These are phyloP conservation scores for Keiferia lycopersicella DNA, from an alignment of 2,888 invertebrate species.

Conservation along the genomic window DNA sequence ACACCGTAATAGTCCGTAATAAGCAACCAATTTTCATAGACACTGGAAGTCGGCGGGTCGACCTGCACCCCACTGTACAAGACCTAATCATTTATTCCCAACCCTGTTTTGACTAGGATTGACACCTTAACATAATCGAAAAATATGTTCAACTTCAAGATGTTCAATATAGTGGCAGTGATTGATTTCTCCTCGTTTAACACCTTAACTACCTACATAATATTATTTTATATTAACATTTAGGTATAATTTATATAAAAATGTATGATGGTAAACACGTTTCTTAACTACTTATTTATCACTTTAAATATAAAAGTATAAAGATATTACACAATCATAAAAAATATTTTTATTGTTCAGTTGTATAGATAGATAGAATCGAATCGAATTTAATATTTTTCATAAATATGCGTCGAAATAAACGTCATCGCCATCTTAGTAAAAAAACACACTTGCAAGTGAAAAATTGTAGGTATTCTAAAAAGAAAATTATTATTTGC, in stretches of 20 bases:
- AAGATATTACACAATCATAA: too few relatives aligned
- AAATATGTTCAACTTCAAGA: conserved; percentile 44
- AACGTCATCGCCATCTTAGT: neutral
- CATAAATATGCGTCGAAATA: neutral
- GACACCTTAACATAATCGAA: conserved; percentile 57
- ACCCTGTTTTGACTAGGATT: conserved; percentile 80
- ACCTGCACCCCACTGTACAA: neutral
- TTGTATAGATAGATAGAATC: too few relatives aligned
- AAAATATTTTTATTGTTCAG: too few relatives aligned
- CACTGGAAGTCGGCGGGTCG: neutral
- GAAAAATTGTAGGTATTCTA: too few relatives aligned
- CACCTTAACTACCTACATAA: neutral
- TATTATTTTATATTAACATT: conserved; percentile 24
- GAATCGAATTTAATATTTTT: neutral
- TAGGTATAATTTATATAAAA: conserved; percentile 19
- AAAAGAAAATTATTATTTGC: too few relatives aligned
- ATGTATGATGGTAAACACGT: conserved; percentile 17
- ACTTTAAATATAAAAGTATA: conserved; percentile 11
- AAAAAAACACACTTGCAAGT: neutral
- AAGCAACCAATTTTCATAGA: neutral
- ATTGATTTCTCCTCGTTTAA: conserved; percentile 37
- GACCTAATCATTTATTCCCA: conserved; percentile 50
- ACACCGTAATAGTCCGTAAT: neutral
- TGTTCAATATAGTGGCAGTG: conserved; percentile 64
- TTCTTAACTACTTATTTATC: conserved; percentile 21